Evolutionary conservation across 2,888 invertebrate genomes (phyloP).

Genomic region (Drosophila mercatorum): DNA sequence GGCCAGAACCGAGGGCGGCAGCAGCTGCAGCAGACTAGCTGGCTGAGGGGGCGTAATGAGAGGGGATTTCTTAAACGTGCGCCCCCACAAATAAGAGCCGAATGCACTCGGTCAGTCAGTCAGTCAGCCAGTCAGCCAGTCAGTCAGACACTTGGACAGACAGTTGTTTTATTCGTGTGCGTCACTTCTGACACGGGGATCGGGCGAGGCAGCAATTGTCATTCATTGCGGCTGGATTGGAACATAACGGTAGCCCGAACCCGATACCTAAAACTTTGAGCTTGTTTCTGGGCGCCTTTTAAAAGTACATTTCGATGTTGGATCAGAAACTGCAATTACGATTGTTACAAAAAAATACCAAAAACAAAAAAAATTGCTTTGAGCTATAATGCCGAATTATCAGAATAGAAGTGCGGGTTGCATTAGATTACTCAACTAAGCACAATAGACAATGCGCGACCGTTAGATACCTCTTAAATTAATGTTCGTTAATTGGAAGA

Average conservation of each 20-base stretch:
- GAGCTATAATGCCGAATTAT: conserved; percentile 41
- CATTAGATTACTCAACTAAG: conserved; percentile 22
- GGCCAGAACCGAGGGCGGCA: conserved; percentile 38
- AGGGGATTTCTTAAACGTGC: conserved; percentile 37
- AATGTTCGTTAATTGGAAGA: background rate
- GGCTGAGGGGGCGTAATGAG: background rate
- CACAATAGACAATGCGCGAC: background rate
- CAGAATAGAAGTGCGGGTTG: conserved; percentile 28
- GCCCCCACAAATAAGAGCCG: conserved; percentile 50
- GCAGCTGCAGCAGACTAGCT: background rate
- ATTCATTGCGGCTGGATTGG: conserved; percentile 67
- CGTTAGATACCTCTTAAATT: conserved; percentile 26
- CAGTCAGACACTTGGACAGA: conserved; percentile 30
- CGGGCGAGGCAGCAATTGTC: conserved; percentile 58
- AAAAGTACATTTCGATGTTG: conserved; percentile 68
- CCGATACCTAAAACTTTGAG: conserved; percentile 35
- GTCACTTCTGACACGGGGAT: conserved; percentile 60
- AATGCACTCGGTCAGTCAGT: conserved; percentile 34
- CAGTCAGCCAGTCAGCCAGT: conserved; percentile 13
- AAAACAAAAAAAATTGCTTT: conserved; percentile 34
- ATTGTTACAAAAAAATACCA: conserved; percentile 49
- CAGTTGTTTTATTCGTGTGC: conserved; percentile 69
- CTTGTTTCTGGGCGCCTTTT: conserved; percentile 58
- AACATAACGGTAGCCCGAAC: conserved; percentile 71
- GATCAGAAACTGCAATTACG: conserved; percentile 70